phyloP scores from a whole-genome alignment of 2,797 vertebrate species.

The Danio jaintianensis region DNA sequence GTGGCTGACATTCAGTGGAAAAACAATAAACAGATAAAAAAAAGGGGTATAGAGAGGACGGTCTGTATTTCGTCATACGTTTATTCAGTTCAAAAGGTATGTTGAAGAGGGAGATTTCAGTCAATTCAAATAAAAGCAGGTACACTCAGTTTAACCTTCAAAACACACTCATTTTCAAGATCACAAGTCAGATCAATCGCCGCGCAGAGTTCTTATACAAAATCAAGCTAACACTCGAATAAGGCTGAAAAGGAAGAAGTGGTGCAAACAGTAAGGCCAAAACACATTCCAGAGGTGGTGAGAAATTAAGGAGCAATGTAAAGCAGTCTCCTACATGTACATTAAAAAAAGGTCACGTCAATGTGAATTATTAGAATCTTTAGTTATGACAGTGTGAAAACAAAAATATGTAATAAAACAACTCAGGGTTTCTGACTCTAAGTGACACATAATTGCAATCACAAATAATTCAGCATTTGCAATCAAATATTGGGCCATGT shows the following conservation, averaged over 20 bases:
- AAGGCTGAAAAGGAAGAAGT: conserved; percentile 42
- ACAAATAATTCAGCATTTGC: background rate
- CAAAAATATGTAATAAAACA: conserved; percentile 27
- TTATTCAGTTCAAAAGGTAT: conserved; percentile 60
- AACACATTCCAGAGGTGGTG: conserved; percentile 55
- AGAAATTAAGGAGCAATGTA: conserved; percentile 32
- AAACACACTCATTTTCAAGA: conserved; percentile 56
- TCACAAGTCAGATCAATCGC: conserved; percentile 49
- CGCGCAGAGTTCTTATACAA: conserved; percentile 44
- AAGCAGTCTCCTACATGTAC: conserved; percentile 19
- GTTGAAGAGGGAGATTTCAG: conserved; percentile 35
- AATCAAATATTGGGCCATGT: background rate
- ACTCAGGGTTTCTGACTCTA: conserved; percentile 9
- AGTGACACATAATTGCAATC: conserved; percentile 19
- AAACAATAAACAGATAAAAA: background rate
- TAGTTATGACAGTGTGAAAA: conserved; percentile 26
- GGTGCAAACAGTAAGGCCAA: conserved; percentile 57
- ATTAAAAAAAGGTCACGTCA: conserved; percentile 33
- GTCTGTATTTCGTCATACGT: conserved; percentile 26
- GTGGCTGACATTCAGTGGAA: background rate
- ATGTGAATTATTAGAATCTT: conserved; percentile 11
- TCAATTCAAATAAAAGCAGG: conserved; percentile 53
- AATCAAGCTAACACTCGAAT: conserved; percentile 39
- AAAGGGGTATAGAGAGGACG: background rate
- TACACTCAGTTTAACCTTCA: conserved; percentile 55